Evolutionary conservation across 2,888 invertebrate genomes (phyloP), one percentile per base, ranked within the genome.

Genomic region (Drosophila atripex): DNA sequence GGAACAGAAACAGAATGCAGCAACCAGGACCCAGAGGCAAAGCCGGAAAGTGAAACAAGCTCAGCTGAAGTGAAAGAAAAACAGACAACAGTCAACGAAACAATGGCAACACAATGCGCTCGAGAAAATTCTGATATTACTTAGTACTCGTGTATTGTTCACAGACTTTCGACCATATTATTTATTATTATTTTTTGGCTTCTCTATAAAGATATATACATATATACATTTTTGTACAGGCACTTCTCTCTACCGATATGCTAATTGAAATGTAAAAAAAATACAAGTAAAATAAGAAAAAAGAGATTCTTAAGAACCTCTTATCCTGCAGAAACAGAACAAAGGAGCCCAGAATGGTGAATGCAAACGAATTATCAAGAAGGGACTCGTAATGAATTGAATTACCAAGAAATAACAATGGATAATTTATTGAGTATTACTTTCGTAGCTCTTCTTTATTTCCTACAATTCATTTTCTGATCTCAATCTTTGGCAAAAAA

Each of bases 21-120:
- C 46, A 14, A 14, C 11, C 30, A 28, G 50, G 7, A 32, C 16
- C 30, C 51, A 58, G 54, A 50, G 73, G 54, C 64, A 58, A 59
- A 79, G 83, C 83, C 82, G 86, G 88, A 87, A 82, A 82, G 83
- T 82, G 88, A 85, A 85, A 78, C 82, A 82, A 73, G 82, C 79
- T 66, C 56, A 57, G 76, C 76, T 85, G 66, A 82, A 82, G 82
- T 77, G 83, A 86, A 87, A 87, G 72, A 69, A 73, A 73, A 73
- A 82, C 83, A 73, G 72, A 60, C 72, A 79, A 87, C 71, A 85
- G 39, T 45, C 64, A 66, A 54, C 69, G 59, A 60, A 85, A 78
- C 83, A 80, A 85, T 68, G 71, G 41, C 80, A 86, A 83, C 86
- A 87, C 86, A 87, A 87, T 80, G 82, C 80, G 78, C 79, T 85